phyloP scores from a whole-genome alignment of 2,888 invertebrate species.

The Hirtodrosophila alboralis region DNA sequence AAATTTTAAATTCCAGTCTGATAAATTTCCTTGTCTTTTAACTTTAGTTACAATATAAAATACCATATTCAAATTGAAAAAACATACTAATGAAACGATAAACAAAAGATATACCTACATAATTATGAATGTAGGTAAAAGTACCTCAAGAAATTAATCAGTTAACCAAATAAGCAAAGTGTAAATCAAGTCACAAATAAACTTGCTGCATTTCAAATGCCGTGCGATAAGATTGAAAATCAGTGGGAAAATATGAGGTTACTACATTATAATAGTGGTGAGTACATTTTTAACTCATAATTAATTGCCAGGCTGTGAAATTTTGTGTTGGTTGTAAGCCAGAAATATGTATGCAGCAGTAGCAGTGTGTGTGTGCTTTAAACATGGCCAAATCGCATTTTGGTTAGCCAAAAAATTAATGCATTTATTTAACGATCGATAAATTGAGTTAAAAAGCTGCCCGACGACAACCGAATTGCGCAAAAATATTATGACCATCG shows the following conservation, averaged over 20 bases:
- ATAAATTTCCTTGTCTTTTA: too few relatives aligned
- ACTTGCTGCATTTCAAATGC: constrained; percentile 25
- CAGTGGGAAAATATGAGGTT: constrained; percentile 51
- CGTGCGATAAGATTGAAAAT: constrained; percentile 43
- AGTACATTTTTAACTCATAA: constrained; percentile 52
- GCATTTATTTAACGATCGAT: constrained; percentile 74
- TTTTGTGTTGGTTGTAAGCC: constrained; percentile 35
- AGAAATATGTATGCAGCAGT: constrained; percentile 54
- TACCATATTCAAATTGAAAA: constrained; percentile 4
- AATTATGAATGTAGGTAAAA: constrained; percentile 10
- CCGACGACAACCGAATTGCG: constrained; percentile 82
- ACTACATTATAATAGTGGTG: constrained; percentile 5
- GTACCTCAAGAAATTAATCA: constrained; percentile 49
- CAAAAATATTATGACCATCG: constrained; percentile 81
- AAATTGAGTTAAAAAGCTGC: constrained; percentile 68
- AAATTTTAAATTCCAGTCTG: too few relatives aligned
- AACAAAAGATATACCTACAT: constrained; percentile 30
- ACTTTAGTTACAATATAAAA: neutral
- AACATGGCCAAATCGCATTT: constrained; percentile 50
- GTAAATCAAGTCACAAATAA: constrained; percentile 40
- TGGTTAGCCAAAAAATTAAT: constrained; percentile 45
- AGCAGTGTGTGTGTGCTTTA: constrained; percentile 32
- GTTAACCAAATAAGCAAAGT: constrained; percentile 54
- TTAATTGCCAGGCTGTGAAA: constrained; percentile 58
- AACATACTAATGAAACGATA: constrained; percentile 40